phyloP scores from a whole-genome alignment of 2,113 vertebrate species.

The Urocitellus parryii region DNA sequence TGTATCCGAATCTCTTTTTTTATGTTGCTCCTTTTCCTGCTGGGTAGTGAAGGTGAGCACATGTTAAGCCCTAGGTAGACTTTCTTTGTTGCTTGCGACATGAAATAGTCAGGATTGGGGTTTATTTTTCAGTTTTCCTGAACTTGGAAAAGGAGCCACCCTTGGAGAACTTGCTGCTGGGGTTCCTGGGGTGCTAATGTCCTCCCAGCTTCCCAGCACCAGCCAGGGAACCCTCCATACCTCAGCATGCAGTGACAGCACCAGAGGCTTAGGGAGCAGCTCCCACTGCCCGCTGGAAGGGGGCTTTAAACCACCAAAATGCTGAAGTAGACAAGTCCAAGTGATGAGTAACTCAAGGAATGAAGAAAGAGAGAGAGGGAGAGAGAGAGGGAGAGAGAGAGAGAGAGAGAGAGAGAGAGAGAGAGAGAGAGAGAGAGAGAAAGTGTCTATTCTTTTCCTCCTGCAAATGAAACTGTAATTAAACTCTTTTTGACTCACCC shows the following conservation, averaged over 20 bases:
- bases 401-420: neutral
- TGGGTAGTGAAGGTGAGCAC: neutral
- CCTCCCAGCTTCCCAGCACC: neutral
- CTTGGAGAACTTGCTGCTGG: neutral
- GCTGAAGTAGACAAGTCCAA: neutral
- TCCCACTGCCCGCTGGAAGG: neutral
- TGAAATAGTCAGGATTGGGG: neutral
- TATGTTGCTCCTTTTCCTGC: neutral
- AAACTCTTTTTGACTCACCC: neutral
- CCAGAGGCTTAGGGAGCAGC: neutral
- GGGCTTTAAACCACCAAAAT: neutral
- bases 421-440: too few relatives aligned
- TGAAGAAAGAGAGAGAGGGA: neutral
- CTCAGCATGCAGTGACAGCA: rapidly evolving
- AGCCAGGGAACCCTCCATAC: neutral
- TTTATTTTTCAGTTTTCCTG: neutral
- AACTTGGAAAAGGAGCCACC: neutral
- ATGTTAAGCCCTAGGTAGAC: neutral
- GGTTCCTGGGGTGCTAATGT: too few relatives aligned
- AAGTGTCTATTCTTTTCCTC: neutral
- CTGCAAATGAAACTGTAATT: conserved; percentile 10
- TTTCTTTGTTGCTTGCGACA: neutral
- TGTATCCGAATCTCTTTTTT: neutral
- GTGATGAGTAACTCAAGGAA: neutral
- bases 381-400: neutral